Evolutionary conservation across 2,888 invertebrate genomes (phyloP).

Genomic region (Nezara viridula): DNA sequence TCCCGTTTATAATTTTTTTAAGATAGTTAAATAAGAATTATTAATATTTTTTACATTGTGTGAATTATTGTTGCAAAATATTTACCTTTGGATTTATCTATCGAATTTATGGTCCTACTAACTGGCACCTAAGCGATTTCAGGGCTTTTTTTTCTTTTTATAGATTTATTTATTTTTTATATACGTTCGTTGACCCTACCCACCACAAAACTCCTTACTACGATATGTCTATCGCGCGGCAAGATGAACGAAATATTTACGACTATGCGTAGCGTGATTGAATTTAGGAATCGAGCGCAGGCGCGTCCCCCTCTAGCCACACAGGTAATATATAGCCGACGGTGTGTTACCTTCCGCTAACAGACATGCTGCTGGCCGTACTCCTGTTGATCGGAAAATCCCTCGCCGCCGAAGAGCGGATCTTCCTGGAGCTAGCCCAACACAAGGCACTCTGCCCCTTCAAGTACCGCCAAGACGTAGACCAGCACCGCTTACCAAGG

Average conservation of each 20-base stretch:
- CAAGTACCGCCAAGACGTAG: constrained; percentile 46
- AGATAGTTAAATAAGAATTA: no score
- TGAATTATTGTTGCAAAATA: no score
- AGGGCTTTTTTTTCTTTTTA: no score
- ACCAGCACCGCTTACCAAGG: constrained; percentile 41
- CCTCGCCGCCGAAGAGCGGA: neutral
- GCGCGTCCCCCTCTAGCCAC: constrained; percentile 8
- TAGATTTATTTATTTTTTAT: no score
- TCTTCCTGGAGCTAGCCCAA: constrained; percentile 38
- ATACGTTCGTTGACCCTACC: neutral
- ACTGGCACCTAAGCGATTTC: no score
- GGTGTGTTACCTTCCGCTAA: neutral
- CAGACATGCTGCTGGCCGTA: constrained; percentile 24
- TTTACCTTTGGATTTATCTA: no score
- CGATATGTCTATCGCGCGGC: neutral
- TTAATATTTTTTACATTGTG: no score
- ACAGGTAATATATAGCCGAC: neutral
- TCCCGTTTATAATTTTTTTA: no score
- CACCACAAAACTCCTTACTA: neutral
- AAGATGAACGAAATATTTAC: neutral
- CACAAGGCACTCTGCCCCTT: constrained; percentile 50
- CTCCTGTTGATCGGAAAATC: constrained; percentile 12
- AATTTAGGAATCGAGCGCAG: neutral
- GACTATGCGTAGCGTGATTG: neutral
- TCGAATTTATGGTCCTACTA: no score